These are phyloP conservation scores for Siderastrea radians DNA, from an alignment of 92 coral and sea anemone species.

Conservation along the genomic window DNA sequence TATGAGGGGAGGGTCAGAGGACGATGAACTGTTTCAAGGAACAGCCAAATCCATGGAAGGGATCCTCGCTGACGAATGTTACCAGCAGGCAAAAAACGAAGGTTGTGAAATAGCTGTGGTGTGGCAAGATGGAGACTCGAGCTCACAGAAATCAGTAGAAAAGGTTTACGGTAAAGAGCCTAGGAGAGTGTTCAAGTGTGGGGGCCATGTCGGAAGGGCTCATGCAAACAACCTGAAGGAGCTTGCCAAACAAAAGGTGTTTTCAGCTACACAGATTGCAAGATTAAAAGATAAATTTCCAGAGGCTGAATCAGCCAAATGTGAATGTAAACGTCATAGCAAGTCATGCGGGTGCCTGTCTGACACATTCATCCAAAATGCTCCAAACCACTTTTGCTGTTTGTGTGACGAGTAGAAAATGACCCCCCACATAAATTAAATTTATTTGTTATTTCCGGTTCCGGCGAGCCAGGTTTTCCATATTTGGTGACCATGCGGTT, in stretches of 20 bases:
- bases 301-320: constrained; percentile 38
- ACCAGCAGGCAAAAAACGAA: constrained; percentile 39
- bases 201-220: constrained; percentile 69
- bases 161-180: constrained; percentile 25
- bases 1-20: constrained; percentile 49
- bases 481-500: too few species aligned
- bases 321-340: constrained; percentile 61
- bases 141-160: constrained; percentile 43
- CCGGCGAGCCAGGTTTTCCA: too few species aligned
- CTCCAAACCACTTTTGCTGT: constrained; percentile 33
- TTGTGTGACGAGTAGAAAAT: too few species aligned
- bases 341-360: constrained; percentile 46
- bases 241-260: constrained; percentile 31
- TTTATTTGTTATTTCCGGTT: too few species aligned
- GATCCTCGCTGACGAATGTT: constrained; percentile 39
- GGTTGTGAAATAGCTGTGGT: constrained; percentile 47
- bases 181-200: constrained; percentile 51
- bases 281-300: constrained; percentile 34
- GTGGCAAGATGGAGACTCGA: constrained; percentile 64
- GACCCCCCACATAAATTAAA: too few species aligned
- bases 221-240: constrained; percentile 58
- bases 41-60: constrained; percentile 64
- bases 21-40: constrained; percentile 52
- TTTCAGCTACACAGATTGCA: constrained; percentile 8
- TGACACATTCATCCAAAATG: constrained; percentile 26